Conservation (phyloP, 1,140 invertebrate genomes). For the Eupeodes corollae region DNA sequence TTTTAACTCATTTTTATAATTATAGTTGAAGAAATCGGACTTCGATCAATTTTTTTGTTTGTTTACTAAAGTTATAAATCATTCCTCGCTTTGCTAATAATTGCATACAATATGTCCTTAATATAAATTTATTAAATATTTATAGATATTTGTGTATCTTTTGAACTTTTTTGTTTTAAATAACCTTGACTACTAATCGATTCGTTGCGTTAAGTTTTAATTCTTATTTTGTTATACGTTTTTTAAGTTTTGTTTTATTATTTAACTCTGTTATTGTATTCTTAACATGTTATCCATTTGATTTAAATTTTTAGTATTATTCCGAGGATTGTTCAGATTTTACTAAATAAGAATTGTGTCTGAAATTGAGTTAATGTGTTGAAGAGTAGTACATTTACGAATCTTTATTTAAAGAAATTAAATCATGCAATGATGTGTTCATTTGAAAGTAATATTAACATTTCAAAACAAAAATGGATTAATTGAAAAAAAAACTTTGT, state of each 20-base stretch:
- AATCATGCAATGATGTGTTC: constrained; percentile 1
- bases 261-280: too few relatives aligned
- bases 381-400: too few relatives aligned
- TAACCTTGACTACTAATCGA: constrained; percentile 29
- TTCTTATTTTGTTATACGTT: too few relatives aligned
- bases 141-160: constrained; percentile 1
- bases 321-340: too few relatives aligned
- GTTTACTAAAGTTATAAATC: not conserved
- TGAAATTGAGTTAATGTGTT: too few relatives aligned
- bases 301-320: too few relatives aligned
- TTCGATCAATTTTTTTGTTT: not conserved
- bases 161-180: not conserved
- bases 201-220: constrained; percentile 13
- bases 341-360: too few relatives aligned
- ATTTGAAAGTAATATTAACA: not conserved
- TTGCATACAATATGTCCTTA: constrained; percentile 1
- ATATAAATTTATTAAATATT: constrained; percentile 4
- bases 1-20: not conserved
- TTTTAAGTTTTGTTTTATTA: too few relatives aligned
- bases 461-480: too few relatives aligned
- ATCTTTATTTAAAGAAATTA: too few relatives aligned
- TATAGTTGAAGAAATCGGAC: constrained; percentile 3
- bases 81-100: not conserved
- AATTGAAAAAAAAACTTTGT: not conserved
- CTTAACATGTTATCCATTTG: too few relatives aligned